A percentile compares a stretch with the other conserved stretches of the same genome.
Conservation (phyloP, 2,113 vertebrate genomes). For the Ardeotis arabs region DNA sequence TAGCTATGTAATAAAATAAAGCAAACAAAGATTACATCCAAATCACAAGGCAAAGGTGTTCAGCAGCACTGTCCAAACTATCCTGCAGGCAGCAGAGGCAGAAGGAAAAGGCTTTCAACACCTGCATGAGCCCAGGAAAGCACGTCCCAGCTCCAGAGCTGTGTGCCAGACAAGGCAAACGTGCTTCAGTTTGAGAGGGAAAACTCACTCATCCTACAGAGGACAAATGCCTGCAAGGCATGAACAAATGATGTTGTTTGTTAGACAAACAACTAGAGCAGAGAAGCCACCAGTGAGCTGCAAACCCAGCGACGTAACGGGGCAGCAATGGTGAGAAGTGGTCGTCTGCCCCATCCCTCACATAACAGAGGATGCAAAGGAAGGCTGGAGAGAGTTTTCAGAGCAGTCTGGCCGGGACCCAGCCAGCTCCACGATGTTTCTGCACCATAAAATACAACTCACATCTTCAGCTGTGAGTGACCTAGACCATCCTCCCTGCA, state of each 20-base stretch:
- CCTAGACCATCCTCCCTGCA: neutral
- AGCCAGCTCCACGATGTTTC: neutral
- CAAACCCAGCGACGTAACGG: neutral
- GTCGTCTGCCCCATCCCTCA: accelerated
- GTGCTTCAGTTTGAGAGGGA: neutral
- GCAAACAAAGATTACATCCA: neutral
- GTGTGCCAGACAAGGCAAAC: neutral
- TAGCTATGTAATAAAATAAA: neutral
- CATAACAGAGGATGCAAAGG: neutral
- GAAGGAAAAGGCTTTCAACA: neutral
- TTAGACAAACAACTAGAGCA: accelerated
- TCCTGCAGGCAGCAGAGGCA: neutral
- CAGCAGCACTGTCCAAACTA: neutral
- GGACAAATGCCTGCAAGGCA: neutral
- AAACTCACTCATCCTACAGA: accelerated
- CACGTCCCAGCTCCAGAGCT: neutral
- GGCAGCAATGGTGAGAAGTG: neutral
- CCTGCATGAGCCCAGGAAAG: neutral
- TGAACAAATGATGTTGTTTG: neutral
- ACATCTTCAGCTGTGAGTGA: accelerated
- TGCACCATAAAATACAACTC: neutral
- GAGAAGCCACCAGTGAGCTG: neutral
- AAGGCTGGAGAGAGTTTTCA: neutral
- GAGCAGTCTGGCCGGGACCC: neutral
- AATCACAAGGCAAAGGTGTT: neutral